A percentile compares a stretch with the other conserved stretches of the same genome.
These are phyloP conservation scores for Tetragnatha versicolor DNA, from an alignment of 1,140 invertebrate species.

Conservation along the genomic window DNA sequence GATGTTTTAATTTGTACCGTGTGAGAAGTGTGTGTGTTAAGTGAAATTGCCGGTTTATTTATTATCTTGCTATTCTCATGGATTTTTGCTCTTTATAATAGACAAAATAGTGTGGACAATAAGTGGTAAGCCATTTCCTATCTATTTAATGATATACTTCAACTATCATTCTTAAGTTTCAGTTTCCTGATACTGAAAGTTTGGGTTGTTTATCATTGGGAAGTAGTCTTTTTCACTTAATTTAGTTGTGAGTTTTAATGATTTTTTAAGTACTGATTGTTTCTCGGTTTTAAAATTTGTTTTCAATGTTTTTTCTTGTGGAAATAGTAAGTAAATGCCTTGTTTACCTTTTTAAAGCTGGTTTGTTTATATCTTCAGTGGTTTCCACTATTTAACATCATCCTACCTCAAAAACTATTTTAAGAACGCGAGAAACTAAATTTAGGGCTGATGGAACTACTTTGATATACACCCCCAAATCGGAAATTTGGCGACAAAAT, in stretches of 20 bases:
- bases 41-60: not conserved
- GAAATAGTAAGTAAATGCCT: too few relatives aligned
- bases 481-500: too few relatives aligned
- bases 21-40: not conserved
- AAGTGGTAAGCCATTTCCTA: not conserved
- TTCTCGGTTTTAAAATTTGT: too few relatives aligned
- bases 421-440: too few relatives aligned
- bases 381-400: too few relatives aligned
- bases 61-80: not conserved
- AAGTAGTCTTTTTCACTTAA: not conserved
- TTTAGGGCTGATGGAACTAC: too few relatives aligned
- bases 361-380: too few relatives aligned
- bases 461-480: too few relatives aligned
- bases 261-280: too few relatives aligned
- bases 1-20: not conserved
- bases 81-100: not conserved
- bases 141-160: not conserved
- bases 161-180: not conserved
- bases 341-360: too few relatives aligned
- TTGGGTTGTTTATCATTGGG: not conserved
- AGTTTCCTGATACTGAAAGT: not conserved
- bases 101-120: not conserved
- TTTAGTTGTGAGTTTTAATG: not conserved
- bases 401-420: too few relatives aligned
- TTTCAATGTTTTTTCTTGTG: too few relatives aligned